phyloP scores from a whole-genome alignment of 2,113 vertebrate species.

The Tetrao urogallus region DNA sequence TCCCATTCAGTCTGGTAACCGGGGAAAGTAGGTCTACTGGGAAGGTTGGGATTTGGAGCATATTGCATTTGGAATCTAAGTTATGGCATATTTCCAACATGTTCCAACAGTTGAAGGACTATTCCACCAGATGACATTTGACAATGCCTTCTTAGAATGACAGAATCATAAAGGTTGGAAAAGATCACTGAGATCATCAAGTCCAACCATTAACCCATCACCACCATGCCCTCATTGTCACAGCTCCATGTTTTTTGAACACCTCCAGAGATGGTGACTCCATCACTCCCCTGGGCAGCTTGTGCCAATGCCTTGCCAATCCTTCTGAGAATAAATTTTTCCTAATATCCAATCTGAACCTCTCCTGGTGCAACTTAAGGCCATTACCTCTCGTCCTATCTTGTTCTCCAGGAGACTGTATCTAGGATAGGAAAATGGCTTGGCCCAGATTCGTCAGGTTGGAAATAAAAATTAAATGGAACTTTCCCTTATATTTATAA shows the following conservation, averaged over 20 bases:
- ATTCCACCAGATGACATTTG: not conserved
- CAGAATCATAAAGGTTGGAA: too few species aligned
- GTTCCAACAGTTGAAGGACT: not conserved
- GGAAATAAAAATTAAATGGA: not conserved
- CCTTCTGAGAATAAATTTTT: too few species aligned
- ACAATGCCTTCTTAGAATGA: not conserved
- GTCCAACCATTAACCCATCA: too few species aligned
- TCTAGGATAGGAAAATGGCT: not conserved
- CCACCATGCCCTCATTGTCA: too few species aligned
- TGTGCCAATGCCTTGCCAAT: too few species aligned
- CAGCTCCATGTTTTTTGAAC: too few species aligned
- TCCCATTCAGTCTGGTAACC: not conserved
- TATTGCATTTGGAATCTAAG: not conserved
- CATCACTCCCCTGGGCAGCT: too few species aligned
- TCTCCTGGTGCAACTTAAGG: too few species aligned
- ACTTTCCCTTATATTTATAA: not conserved
- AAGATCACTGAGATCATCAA: too few species aligned
- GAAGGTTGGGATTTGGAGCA: not conserved
- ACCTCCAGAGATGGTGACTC: too few species aligned
- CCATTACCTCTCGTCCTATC: too few species aligned
- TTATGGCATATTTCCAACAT: not conserved
- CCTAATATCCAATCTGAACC: too few species aligned
- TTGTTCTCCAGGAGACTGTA: not conserved
- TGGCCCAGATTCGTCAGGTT: not conserved
- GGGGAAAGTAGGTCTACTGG: not conserved